Percentiles rank a stretch among this genome's conserved stretches.
These are phyloP conservation scores for Drosophila asahinai DNA, from an alignment of 1,140 invertebrate species.

Conservation along the genomic window DNA sequence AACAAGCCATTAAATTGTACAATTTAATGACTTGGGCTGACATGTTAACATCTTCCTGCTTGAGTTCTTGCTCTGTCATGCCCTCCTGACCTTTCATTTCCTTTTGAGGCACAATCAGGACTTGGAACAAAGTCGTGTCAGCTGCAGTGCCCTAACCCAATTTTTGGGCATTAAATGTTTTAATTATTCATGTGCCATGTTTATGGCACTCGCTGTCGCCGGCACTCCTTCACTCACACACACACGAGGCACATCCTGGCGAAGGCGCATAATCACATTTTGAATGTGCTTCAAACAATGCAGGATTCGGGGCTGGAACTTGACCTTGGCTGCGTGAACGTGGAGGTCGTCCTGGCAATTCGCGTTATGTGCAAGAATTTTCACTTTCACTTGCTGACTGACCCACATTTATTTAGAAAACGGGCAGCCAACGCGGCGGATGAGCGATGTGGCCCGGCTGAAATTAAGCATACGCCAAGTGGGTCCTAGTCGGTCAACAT, in stretches of 20 bases:
- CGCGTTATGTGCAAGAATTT: conserved; percentile 35
- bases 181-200: conserved; percentile 69
- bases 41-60: background rate
- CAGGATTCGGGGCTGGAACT: conserved; percentile 33
- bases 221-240: conserved; percentile 25
- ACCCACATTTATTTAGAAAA: conserved; percentile 59
- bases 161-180: conserved; percentile 61
- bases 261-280: conserved; percentile 69
- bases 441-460: conserved; percentile 38
- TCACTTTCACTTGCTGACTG: conserved; percentile 16
- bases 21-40: conserved; percentile 4
- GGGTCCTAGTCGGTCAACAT: conserved; percentile 13
- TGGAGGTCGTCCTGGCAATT: conserved; percentile 52
- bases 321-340: conserved; percentile 57
- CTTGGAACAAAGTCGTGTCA: conserved; percentile 21
- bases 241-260: conserved; percentile 12
- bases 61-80: background rate
- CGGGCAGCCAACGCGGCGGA: conserved; percentile 31
- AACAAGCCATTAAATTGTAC: conserved; percentile 4
- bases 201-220: conserved; percentile 62
- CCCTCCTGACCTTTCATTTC: conserved; percentile 30
- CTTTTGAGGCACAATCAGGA: background rate
- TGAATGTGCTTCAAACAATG: conserved; percentile 64
- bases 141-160: conserved; percentile 55
- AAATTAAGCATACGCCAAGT: conserved; percentile 52